A percentile compares a stretch with the other conserved stretches of the same genome.
Evolutionary conservation across 1,140 invertebrate genomes (phyloP).

Genomic region (Berghia stephanieae): DNA sequence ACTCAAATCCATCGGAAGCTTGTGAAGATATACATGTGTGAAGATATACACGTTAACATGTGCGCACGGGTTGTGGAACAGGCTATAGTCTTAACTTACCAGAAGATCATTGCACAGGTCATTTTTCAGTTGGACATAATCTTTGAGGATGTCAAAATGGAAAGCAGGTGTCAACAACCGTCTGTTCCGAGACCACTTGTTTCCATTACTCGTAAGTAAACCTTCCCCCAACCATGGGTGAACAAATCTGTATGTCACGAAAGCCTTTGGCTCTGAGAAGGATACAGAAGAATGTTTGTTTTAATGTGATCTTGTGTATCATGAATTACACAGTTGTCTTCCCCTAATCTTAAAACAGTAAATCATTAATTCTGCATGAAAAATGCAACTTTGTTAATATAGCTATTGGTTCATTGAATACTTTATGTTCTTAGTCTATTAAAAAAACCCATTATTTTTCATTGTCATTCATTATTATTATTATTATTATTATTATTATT

Average conservation of each 20-base stretch:
- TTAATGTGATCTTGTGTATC: no score
- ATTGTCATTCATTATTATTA: no score
- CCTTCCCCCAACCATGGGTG: conserved; percentile 56
- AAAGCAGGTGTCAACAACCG: conserved; percentile 91
- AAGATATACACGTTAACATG: neutral
- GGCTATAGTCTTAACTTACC: conserved; percentile 30
- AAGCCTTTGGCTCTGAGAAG: conserved; percentile 46
- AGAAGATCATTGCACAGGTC: conserved; percentile 63
- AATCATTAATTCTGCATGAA: no score
- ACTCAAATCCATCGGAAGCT: no score
- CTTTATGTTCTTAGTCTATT: no score
- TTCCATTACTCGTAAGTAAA: conserved; percentile 71
- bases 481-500: no score
- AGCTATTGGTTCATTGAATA: no score
- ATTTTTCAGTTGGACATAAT: conserved; percentile 83
- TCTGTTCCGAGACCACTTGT: conserved; percentile 81
- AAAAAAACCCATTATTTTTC: no score
- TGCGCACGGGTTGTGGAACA: no score
- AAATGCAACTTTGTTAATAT: no score
- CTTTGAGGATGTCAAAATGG: conserved; percentile 87
- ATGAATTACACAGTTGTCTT: no score
- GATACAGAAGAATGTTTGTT: neutral
- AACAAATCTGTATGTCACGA: conserved; percentile 44
- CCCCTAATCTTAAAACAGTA: no score
- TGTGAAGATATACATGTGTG: neutral